Percentiles rank a stretch among this genome's conserved stretches.
Evolutionary conservation across 2,888 invertebrate species (phyloP).

Genomic region (Ophion obscuratus): DNA sequence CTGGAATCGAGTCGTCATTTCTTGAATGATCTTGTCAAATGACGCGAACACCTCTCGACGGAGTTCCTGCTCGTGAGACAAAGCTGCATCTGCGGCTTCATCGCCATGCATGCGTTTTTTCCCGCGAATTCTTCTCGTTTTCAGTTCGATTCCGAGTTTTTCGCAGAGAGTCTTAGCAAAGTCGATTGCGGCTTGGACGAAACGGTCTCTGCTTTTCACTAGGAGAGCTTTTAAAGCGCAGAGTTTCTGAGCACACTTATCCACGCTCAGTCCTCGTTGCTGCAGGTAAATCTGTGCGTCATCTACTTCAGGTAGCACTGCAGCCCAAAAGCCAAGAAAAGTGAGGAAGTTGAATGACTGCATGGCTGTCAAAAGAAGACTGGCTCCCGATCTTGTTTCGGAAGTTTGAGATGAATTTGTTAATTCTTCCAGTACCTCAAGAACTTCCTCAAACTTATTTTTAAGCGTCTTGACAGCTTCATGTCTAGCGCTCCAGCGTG

Average conservation of each 20-base stretch:
- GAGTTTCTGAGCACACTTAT: conserved; percentile 1
- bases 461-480: background rate
- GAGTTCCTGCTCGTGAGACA: background rate
- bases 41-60: background rate
- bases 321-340: conserved; percentile 12
- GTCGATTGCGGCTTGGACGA: background rate
- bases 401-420: background rate
- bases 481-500: conserved; percentile 12
- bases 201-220: background rate
- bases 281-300: conserved; percentile 5
- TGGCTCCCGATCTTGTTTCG: background rate
- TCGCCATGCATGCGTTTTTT: conserved; percentile 9
- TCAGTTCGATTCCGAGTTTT: background rate
- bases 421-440: conserved; percentile 4
- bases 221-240: background rate
- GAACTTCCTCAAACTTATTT: background rate
- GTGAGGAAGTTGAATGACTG: background rate
- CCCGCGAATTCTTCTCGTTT: background rate
- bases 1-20: conserved; percentile 1
- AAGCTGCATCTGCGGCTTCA: background rate
- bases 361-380: background rate
- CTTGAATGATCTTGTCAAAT: background rate
- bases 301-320: conserved; percentile 1
- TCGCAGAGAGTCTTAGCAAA: background rate
- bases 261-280: conserved; percentile 1